Evolutionary conservation across 2,888 invertebrate species (phyloP).

Genomic region (Metallyticus violacea): DNA sequence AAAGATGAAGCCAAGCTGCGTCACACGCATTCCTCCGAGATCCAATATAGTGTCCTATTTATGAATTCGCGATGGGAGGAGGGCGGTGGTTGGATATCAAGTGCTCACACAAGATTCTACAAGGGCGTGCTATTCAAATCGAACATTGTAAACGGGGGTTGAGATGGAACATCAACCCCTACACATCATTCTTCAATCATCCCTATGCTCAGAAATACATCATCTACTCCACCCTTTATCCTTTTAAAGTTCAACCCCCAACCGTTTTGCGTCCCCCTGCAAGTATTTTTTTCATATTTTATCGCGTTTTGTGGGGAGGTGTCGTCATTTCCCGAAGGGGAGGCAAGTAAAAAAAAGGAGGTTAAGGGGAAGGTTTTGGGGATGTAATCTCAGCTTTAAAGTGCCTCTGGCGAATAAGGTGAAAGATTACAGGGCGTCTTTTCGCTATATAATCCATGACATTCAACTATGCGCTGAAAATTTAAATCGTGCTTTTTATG

Average conservation of each 20-base stretch:
- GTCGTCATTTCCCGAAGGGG: slow-evolving; percentile 18
- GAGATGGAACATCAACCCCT: background rate
- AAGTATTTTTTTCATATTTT: slow-evolving; percentile 2
- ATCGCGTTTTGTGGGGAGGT: slow-evolving; percentile 15
- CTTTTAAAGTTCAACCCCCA: background rate
- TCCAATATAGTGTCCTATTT: slow-evolving; percentile 12
- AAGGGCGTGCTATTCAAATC: slow-evolving; percentile 1
- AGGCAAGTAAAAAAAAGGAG: slow-evolving; percentile 9
- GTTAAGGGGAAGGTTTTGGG: slow-evolving; percentile 15
- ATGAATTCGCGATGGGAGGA: slow-evolving; percentile 7
- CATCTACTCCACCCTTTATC: background rate
- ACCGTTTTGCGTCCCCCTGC: background rate
- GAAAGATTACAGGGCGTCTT: background rate
- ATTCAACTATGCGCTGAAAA: background rate
- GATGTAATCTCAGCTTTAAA: slow-evolving; percentile 17
- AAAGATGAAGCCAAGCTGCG: background rate
- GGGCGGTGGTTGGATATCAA: background rate
- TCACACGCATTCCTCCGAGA: slow-evolving; percentile 8
- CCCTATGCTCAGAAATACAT: slow-evolving; percentile 12
- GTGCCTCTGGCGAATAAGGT: background rate
- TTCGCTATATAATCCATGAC: background rate
- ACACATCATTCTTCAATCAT: slow-evolving; percentile 17
- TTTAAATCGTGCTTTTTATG: background rate
- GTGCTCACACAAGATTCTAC: background rate
- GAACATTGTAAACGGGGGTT: background rate